phyloP scores from a whole-genome alignment of 1,140 invertebrate species.

The Drosophila persimilis region DNA sequence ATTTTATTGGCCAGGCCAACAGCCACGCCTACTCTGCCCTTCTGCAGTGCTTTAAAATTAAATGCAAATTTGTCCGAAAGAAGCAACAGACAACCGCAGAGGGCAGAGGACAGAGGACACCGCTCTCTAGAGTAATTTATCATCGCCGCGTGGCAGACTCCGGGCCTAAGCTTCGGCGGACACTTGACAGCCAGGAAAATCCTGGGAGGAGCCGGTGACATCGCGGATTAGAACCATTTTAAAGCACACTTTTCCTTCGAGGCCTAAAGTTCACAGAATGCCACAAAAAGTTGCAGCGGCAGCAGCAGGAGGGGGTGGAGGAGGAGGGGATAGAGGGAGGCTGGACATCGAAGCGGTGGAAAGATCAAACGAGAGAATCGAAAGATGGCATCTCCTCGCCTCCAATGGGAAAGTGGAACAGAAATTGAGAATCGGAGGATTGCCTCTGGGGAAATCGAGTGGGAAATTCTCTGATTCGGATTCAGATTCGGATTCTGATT shows the following conservation, averaged over 20 bases:
- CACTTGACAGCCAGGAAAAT: constrained; percentile 41
- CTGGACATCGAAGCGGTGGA: background rate
- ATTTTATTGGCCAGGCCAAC: constrained; percentile 59
- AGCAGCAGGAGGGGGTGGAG: background rate
- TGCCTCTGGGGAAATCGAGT: constrained; percentile 33
- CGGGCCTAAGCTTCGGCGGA: constrained; percentile 28
- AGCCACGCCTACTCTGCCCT: too few relatives aligned
- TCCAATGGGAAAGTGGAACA: constrained; percentile 4
- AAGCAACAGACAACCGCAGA: too few relatives aligned
- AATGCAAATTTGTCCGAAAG: constrained; percentile 2
- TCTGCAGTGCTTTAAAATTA: constrained; percentile 11
- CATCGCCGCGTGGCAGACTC: constrained; percentile 21
- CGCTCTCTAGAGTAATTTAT: constrained; percentile 46
- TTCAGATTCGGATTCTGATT: constrained; percentile 5
- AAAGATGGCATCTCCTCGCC: constrained; percentile 12
- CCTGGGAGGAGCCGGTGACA: constrained; percentile 13
- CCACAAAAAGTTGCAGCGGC: background rate
- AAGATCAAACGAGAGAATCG: constrained; percentile 3
- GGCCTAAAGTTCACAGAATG: constrained; percentile 2
- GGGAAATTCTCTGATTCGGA: background rate
- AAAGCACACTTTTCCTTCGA: constrained; percentile 10
- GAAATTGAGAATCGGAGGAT: constrained; percentile 20
- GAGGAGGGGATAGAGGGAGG: background rate
- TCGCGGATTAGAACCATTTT: constrained; percentile 30
- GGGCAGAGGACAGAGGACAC: background rate